Base-by-base conservation (phyloP, 2,797 vertebrate genomes). In the Enteromius trimaculatus region DNA sequence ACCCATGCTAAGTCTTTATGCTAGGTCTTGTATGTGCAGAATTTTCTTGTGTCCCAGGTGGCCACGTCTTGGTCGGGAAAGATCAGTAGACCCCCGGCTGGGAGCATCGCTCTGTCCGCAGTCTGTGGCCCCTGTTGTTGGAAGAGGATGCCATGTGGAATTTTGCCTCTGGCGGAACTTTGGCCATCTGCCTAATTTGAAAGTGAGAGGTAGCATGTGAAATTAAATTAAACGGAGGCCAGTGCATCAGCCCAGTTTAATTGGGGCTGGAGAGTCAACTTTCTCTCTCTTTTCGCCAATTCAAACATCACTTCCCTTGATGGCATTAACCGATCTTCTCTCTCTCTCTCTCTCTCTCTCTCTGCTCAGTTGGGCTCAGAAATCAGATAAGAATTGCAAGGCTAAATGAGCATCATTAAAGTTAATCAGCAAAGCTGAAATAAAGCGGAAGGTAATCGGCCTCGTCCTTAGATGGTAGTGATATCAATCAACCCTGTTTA, bases 181-280 rank as follows among this genome's bases (percentile, higher is more conserved):
- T 85, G 90, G 81, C 86, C 88, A 89, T 91, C 86, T 92, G 90
- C 90, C 89, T 83, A 88, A 90, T 89, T 83, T 88, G 55, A 79
- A 88, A 74, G 86, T 85, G 85, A 88, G 89, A 66, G 72, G 85
- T 89, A 88, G 89, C 87, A 83, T 86, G 87, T 87, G 86, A 90
- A 92, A 90, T 91, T 87, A 85, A 89, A 91, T 88, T 88, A 88
- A 88, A 89, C 31, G 71, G 83, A 84, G 84, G 88, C 84, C 84
- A 49, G 83, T 84, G 84, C 84, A 83, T 83, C 77, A 71, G 70
- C 81, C 80, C 82, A 82, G 84, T 84, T 83, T 85, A 88, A 87
- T 88, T 84, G 86, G 72, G 75, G 66, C 72, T 86, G 83, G 55
- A 78, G 79, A 68, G 39, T 75, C 74, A 60, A 69, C 72, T 82